phyloP scores from a whole-genome alignment of 37 sponge, comb jelly and placozoan species.

The Ianthella basta region DNA sequence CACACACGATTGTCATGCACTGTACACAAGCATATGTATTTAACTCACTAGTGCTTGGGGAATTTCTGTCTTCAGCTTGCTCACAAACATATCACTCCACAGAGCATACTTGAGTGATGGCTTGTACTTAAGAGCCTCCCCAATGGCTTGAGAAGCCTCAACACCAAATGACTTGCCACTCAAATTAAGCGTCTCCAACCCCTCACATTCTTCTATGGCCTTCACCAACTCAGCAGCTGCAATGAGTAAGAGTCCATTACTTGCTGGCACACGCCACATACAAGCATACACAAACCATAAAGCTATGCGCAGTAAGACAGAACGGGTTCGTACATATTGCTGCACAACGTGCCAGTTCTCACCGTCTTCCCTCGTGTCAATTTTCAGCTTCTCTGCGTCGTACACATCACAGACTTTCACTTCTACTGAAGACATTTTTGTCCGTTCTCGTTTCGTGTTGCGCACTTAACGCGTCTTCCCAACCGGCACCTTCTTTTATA shows the following conservation, averaged over 20 bases:
- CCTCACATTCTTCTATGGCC: slow-evolving; percentile 67
- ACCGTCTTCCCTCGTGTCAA: slow-evolving; percentile 80
- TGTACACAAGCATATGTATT: background rate
- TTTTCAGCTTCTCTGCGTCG: slow-evolving; percentile 41
- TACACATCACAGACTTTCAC: background rate
- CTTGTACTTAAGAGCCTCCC: slow-evolving; percentile 61
- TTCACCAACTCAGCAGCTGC: slow-evolving; percentile 79
- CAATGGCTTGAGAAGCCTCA: slow-evolving; percentile 89
- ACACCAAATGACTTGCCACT: slow-evolving; percentile 96
- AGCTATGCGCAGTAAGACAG: too few relatives aligned
- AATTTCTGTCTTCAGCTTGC: slow-evolving; percentile 90
- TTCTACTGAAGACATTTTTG: background rate
- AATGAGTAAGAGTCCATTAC: background rate
- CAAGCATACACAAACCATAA: too few relatives aligned
- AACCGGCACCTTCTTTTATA: background rate
- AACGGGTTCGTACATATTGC: too few relatives aligned
- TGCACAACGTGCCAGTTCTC: too few relatives aligned
- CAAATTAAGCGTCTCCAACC: slow-evolving; percentile 72
- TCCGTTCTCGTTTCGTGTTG: background rate
- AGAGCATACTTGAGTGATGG: slow-evolving; percentile 72
- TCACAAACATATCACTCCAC: slow-evolving; percentile 98
- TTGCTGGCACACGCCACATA: too few relatives aligned
- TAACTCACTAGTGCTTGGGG: slow-evolving; percentile 81
- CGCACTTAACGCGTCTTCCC: background rate
- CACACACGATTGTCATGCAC: too few relatives aligned